These are phyloP conservation scores for Hemaris fuciformis DNA, from an alignment of 2,888 invertebrate species.

Conservation along the genomic window DNA sequence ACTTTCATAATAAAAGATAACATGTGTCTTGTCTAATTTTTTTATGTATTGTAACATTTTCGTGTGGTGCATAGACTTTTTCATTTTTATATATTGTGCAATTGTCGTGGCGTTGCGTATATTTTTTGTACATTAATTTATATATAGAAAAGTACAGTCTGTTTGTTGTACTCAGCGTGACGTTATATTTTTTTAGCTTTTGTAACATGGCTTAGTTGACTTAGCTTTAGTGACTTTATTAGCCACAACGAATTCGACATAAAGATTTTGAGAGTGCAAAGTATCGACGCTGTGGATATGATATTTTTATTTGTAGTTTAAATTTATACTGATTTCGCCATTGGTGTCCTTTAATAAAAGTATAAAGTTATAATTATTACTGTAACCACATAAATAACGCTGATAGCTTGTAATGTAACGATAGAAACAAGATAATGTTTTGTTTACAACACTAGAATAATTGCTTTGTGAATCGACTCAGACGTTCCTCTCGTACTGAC, in stretches of 20 bases:
- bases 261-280: background rate
- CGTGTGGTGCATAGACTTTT: slow-evolving; percentile 18
- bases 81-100: slow-evolving; percentile 18
- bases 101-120: slow-evolving; percentile 7
- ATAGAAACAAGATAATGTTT: slow-evolving; percentile 11
- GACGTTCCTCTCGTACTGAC: background rate
- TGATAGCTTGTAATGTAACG: background rate
- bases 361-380: background rate
- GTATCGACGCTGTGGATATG: background rate
- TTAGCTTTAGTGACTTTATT: background rate
- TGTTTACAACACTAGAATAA: background rate
- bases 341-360: background rate
- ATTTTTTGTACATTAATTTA: slow-evolving; percentile 13
- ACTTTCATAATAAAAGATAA: background rate
- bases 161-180: background rate
- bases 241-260: slow-evolving; percentile 19
- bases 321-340: background rate
- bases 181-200: background rate
- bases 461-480: background rate
- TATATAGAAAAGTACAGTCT: slow-evolving; percentile 14
- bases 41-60: background rate
- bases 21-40: background rate
- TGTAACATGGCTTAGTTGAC: background rate
- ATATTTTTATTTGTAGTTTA: background rate
- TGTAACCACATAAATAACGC: background rate